phyloP scores from a whole-genome alignment of 1,140 invertebrate species.

The Drosophila equinoxialis region DNA sequence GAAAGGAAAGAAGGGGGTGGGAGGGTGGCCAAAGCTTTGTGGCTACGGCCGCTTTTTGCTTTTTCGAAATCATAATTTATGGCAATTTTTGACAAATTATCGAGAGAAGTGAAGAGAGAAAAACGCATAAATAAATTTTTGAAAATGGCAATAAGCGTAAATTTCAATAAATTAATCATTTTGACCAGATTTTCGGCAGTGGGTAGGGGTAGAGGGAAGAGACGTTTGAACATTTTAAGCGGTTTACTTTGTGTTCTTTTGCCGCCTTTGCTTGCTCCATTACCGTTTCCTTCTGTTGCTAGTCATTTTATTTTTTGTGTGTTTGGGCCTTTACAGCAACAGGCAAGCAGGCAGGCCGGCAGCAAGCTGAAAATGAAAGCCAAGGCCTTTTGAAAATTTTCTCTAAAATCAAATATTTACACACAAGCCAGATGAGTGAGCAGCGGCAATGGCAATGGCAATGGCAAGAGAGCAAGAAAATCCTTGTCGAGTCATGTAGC shows the following conservation, averaged over 20 bases:
- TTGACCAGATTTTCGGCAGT: slow-evolving; percentile 28
- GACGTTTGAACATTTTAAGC: background rate
- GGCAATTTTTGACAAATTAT: slow-evolving; percentile 78
- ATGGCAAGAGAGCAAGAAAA: background rate
- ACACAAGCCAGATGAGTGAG: slow-evolving; percentile 17
- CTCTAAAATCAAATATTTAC: slow-evolving; percentile 74
- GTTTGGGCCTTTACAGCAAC: background rate
- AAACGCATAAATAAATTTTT: slow-evolving; percentile 67
- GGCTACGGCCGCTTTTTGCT: background rate
- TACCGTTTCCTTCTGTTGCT: slow-evolving; percentile 8
- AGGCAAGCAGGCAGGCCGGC: slow-evolving; percentile 1
- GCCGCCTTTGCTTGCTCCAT: slow-evolving; percentile 1
- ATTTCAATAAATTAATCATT: slow-evolving; percentile 81
- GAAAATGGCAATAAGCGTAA: slow-evolving; percentile 68
- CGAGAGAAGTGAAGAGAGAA: slow-evolving; percentile 46
- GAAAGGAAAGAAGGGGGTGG: background rate
- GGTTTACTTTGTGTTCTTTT: slow-evolving; percentile 12
- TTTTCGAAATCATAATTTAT: slow-evolving; percentile 73
- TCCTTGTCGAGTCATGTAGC: slow-evolving; percentile 70
- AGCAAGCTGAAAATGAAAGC: slow-evolving; percentile 46
- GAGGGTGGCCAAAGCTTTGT: background rate
- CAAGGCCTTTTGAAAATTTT: slow-evolving; percentile 3
- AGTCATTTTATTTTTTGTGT: slow-evolving; percentile 30
- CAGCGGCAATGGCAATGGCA: background rate
- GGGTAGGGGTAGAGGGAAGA: too few species aligned